Evolutionary conservation across 2,888 invertebrate genomes (phyloP).

Genomic region (Heliconius cydno): DNA sequence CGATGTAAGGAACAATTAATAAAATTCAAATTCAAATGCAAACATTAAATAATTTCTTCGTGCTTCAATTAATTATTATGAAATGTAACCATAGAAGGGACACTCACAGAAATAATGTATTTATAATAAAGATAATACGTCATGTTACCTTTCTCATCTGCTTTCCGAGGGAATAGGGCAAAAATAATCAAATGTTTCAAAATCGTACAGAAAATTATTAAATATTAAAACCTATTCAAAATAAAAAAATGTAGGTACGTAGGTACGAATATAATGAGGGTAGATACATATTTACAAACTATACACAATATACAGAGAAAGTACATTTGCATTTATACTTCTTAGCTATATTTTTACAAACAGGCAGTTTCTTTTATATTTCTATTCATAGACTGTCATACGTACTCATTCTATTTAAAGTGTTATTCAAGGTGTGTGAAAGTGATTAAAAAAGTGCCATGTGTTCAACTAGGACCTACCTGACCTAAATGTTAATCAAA

Average conservation of each 20-base stretch:
- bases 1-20: slow-evolving; percentile 27
- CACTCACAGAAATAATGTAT: slow-evolving; percentile 68
- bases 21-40: slow-evolving; percentile 39
- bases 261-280: neutral
- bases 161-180: slow-evolving; percentile 79
- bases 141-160: slow-evolving; percentile 81
- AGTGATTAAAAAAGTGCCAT: slow-evolving; percentile 4
- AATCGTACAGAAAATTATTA: slow-evolving; percentile 4
- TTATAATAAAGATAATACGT: slow-evolving; percentile 57
- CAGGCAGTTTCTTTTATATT: slow-evolving; percentile 10
- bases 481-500: slow-evolving; percentile 4
- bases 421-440: neutral
- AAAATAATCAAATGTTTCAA: slow-evolving; percentile 56
- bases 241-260: neutral
- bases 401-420: slow-evolving; percentile 10
- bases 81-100: slow-evolving; percentile 56
- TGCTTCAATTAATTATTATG: slow-evolving; percentile 58
- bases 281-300: neutral
- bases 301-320: neutral
- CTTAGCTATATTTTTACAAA: slow-evolving; percentile 10
- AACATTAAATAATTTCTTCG: slow-evolving; percentile 53
- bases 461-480: slow-evolving; percentile 20
- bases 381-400: slow-evolving; percentile 24
- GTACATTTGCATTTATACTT: neutral
- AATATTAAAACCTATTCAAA: neutral